These are phyloP conservation scores for Diabrotica balteata DNA, from an alignment of 2,888 invertebrate species.

Conservation along the genomic window DNA sequence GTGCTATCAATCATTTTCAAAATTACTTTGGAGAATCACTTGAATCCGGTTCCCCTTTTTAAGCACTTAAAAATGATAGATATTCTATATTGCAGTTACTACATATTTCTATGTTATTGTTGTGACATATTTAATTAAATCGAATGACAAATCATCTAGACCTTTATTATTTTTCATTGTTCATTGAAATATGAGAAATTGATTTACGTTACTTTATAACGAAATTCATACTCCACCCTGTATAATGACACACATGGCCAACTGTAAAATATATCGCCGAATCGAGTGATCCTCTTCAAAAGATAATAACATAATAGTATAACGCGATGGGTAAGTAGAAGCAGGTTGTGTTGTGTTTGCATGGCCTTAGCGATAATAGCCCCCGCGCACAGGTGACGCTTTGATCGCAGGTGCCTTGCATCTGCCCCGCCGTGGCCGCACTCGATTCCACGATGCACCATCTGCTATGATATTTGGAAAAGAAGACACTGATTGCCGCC, in stretches of 20 bases:
- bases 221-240: conserved; percentile 7
- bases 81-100: no score
- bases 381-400: conserved; percentile 38
- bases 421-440: conserved; percentile 32
- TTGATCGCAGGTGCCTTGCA: conserved; percentile 38
- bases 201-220: no score
- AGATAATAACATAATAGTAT: conserved; percentile 38
- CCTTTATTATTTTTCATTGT: no score
- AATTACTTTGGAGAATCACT: no score
- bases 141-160: no score
- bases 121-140: no score
- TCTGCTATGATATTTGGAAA: conserved; percentile 28
- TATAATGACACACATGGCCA: conserved; percentile 32
- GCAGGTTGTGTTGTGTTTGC: conserved; percentile 41
- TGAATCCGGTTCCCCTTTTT: no score
- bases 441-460: conserved; percentile 22
- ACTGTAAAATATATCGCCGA: conserved; percentile 23
- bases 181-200: no score
- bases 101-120: no score
- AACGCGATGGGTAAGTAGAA: conserved; percentile 36
- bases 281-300: conserved; percentile 26
- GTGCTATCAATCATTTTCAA: no score
- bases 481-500: conserved; percentile 11
- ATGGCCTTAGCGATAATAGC: conserved; percentile 33
- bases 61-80: no score